Conservation (phyloP, 2,113 vertebrate genomes). For the Semicossyphus pulcher region DNA sequence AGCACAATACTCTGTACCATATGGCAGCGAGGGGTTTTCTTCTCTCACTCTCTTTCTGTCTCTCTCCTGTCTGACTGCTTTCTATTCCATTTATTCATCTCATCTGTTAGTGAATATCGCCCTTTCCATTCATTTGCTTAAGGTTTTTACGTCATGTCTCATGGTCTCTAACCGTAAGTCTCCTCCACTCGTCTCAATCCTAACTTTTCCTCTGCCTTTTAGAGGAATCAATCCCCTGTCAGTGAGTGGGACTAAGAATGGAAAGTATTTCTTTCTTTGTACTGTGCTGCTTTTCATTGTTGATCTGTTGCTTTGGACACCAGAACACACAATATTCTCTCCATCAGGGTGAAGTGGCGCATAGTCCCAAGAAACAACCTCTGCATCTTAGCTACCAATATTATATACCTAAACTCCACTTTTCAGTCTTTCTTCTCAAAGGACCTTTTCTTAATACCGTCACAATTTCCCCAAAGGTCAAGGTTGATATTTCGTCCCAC, state of each 20-base stretch:
- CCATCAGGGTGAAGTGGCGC: not conserved
- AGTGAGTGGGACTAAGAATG: constrained; percentile 5
- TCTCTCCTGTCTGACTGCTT: constrained; percentile 38
- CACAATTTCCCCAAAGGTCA: not conserved
- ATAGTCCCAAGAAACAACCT: not conserved
- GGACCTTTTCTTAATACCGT: not conserved
- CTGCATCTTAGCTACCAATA: not conserved
- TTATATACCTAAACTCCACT: not conserved
- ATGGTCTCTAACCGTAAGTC: constrained; percentile 4
- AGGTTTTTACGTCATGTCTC: constrained; percentile 19
- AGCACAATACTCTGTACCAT: constrained; percentile 77
- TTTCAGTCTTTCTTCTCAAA: no score
- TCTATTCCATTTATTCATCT: constrained; percentile 62
- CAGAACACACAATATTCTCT: not conserved
- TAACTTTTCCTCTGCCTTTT: not conserved
- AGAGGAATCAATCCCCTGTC: constrained; percentile 27
- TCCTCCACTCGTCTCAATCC: constrained; percentile 5
- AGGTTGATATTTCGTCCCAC: not conserved
- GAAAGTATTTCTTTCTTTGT: constrained; percentile 27
- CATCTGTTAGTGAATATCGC: constrained; percentile 47
- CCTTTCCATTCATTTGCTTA: constrained; percentile 23
- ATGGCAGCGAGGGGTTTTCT: constrained; percentile 69
- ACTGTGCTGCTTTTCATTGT: not conserved
- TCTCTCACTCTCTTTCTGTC: constrained; percentile 25
- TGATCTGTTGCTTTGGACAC: not conserved